Conservation (phyloP, 2,888 invertebrate genomes). For the Agrilus biguttatus region DNA sequence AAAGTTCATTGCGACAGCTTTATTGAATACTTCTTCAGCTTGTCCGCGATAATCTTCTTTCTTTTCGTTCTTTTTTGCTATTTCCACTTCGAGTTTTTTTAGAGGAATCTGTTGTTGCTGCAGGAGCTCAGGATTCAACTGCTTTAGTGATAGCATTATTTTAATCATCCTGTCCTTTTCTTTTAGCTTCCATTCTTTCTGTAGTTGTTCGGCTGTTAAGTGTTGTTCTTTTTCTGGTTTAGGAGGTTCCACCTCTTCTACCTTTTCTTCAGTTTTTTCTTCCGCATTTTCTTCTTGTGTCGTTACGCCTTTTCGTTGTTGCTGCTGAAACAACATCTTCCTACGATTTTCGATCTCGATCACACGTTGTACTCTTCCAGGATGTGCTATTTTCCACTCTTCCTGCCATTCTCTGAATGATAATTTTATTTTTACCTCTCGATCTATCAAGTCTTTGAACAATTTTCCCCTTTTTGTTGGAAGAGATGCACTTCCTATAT, state of each 20-base stretch:
- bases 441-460: constrained; percentile 33
- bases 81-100: constrained; percentile 41
- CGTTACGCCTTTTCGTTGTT: constrained; percentile 11
- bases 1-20: constrained; percentile 45
- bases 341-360: constrained; percentile 20
- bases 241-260: constrained; percentile 6
- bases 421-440: constrained; percentile 38
- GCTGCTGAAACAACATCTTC: constrained; percentile 19
- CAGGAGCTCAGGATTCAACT: constrained; percentile 43
- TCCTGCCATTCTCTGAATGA: constrained; percentile 38
- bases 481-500: constrained; percentile 1
- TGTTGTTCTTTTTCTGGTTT: constrained; percentile 11
- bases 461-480: constrained; percentile 13
- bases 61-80: constrained; percentile 40
- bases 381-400: too few species aligned
- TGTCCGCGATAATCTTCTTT: constrained; percentile 41
- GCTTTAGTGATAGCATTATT: constrained; percentile 47
- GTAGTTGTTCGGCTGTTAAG: constrained; percentile 22
- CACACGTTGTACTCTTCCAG: constrained; percentile 5
- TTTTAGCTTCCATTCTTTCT: constrained; percentile 46
- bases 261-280: constrained; percentile 8
- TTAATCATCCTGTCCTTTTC: constrained; percentile 50
- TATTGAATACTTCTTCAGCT: constrained; percentile 48
- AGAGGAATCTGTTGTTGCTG: constrained; percentile 46
- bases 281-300: constrained; percentile 17